Conservation (phyloP, 2,113 vertebrate genomes). For the Chroicocephalus ridibundus region DNA sequence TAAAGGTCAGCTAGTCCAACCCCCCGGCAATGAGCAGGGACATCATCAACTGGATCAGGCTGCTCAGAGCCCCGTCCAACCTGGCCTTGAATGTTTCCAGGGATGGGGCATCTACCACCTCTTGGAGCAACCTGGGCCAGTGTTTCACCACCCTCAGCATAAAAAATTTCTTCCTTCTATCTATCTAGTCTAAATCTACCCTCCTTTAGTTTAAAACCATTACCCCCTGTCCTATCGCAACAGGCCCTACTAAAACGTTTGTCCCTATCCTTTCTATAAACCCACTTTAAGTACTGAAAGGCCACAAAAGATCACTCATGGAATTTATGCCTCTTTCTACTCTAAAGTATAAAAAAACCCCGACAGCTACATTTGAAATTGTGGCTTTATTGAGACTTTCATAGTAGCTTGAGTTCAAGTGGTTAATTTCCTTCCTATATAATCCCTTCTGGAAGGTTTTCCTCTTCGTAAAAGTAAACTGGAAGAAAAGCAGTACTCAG, state of each 20-base stretch:
- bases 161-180: not conserved
- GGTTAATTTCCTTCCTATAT: not conserved
- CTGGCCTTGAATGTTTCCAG: not conserved
- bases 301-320: not conserved
- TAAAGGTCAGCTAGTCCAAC: not conserved
- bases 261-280: no score
- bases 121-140: not conserved
- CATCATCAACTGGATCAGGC: not conserved
- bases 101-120: not conserved
- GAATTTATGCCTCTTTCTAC: not conserved
- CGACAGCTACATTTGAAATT: not conserved
- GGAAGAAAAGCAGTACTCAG: not conserved
- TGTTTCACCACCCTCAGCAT: not conserved
- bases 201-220: not conserved
- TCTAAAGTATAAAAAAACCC: not conserved
- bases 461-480: not conserved
- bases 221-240: not conserved
- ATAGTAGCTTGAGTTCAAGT: not conserved
- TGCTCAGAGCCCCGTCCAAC: not conserved
- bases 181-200: not conserved
- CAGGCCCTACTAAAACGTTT: not conserved
- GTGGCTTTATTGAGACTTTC: not conserved
- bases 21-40: not conserved
- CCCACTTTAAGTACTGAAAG: not conserved
- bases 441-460: not conserved